Percentiles rank a stretch among this genome's conserved stretches.
phyloP scores from a whole-genome alignment of 2,797 vertebrate genomes.

The Anguilla marmorata region DNA sequence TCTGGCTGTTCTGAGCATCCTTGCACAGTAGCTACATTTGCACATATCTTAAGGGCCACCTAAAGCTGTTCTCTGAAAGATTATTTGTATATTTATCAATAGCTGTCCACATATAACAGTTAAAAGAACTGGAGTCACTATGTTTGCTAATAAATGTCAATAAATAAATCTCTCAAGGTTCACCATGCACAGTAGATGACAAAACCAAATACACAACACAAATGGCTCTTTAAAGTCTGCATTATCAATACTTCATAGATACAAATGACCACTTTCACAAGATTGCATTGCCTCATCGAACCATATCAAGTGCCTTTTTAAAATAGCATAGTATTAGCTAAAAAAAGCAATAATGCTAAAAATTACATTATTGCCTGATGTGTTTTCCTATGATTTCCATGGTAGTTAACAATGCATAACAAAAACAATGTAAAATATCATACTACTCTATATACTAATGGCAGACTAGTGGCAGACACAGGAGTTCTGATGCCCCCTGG shows the following conservation, averaged over 20 bases:
- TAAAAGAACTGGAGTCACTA: background rate
- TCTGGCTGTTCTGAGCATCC: background rate
- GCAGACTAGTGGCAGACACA: background rate
- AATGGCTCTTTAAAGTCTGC: background rate
- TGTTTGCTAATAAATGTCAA: background rate
- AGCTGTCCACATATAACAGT: background rate
- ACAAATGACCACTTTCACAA: background rate
- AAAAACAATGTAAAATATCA: background rate
- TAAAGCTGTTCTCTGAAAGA: constrained; percentile 9
- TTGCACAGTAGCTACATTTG: background rate
- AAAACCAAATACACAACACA: background rate
- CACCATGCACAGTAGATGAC: background rate
- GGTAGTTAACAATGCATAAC: background rate
- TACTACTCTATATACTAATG: background rate
- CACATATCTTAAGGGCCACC: background rate
- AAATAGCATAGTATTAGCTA: background rate
- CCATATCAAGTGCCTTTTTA: background rate
- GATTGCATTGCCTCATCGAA: background rate
- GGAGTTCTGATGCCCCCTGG: background rate
- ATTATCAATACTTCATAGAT: background rate
- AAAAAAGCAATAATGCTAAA: background rate
- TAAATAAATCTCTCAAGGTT: background rate
- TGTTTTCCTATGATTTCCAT: background rate
- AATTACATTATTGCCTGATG: background rate
- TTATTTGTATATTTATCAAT: background rate